Evolutionary conservation across 2,797 vertebrate species (phyloP).

Genomic region (Rhinophrynus dorsalis): DNA sequence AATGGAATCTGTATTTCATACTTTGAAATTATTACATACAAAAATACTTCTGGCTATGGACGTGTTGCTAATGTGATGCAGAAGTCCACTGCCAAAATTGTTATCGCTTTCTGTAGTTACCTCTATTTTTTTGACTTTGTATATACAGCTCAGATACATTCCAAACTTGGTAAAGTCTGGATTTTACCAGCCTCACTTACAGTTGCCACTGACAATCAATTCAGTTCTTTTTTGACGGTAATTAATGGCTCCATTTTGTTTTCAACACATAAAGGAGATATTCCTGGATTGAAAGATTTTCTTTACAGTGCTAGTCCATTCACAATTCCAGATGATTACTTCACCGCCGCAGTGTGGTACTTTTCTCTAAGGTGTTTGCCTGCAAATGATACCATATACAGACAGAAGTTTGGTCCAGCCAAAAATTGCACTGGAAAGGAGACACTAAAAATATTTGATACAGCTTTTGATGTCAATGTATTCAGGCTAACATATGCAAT

Average conservation of each 20-base stretch:
- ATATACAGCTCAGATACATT: background rate
- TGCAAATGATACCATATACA: background rate
- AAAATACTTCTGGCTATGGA: accelerated
- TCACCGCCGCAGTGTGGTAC: constrained; percentile 9
- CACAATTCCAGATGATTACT: constrained; percentile 18
- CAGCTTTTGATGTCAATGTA: constrained; percentile 14
- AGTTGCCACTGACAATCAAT: background rate
- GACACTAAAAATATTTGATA: background rate
- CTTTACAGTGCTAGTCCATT: constrained; percentile 7
- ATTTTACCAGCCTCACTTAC: constrained; percentile 10
- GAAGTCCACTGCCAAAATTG: constrained; percentile 19
- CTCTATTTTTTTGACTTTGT: background rate
- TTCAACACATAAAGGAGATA: constrained; percentile 31
- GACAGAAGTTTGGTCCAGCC: background rate
- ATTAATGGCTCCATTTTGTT: constrained; percentile 33
- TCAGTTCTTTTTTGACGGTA: background rate
- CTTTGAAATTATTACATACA: background rate
- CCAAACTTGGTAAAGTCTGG: constrained; percentile 15
- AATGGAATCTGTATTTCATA: constrained; percentile 27
- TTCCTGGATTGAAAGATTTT: constrained; percentile 32
- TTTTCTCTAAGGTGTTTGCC: constrained; percentile 1
- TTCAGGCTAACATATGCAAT: constrained; percentile 29
- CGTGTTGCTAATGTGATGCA: background rate
- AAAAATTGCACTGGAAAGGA: constrained; percentile 27
- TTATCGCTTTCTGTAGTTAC: background rate